A percentile compares a stretch with the other conserved stretches of the same genome.
These are phyloP conservation scores for Tenthredo notha DNA, from an alignment of 2,888 invertebrate species.

Conservation along the genomic window DNA sequence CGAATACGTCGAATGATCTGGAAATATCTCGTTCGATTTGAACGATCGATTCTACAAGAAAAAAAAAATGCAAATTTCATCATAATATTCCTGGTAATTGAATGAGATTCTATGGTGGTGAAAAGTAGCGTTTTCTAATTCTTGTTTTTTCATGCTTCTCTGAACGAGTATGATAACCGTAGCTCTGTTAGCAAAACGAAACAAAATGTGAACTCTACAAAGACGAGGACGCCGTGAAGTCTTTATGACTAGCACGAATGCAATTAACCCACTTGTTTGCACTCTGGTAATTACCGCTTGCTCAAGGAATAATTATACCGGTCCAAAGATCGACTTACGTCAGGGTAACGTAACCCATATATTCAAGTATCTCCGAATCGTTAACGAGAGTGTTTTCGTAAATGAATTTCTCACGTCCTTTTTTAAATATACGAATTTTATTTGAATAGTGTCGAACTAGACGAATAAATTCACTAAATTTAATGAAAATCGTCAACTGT, in stretches of 20 bases:
- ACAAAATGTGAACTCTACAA: background rate
- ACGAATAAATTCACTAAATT: background rate
- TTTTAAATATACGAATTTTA: background rate
- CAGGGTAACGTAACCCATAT: background rate
- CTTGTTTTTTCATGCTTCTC: background rate
- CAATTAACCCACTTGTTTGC: constrained; percentile 32
- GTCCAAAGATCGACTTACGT: constrained; percentile 29
- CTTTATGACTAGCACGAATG: constrained; percentile 26
- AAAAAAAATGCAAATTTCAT: too few relatives aligned
- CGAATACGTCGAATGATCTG: too few relatives aligned
- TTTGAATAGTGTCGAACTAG: background rate
- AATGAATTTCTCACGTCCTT: background rate
- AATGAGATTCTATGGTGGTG: background rate
- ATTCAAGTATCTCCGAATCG: background rate
- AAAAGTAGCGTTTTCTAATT: background rate
- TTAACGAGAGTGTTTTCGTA: background rate
- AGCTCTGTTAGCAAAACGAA: constrained; percentile 9
- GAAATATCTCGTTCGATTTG: background rate
- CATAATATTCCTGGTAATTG: background rate
- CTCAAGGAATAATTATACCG: constrained; percentile 15
- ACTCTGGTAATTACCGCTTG: background rate
- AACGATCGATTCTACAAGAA: too few relatives aligned
- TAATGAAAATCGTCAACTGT: background rate
- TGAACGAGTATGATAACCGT: background rate
- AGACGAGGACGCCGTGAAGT: background rate